These are phyloP conservation scores for Heliconius eleuchia DNA, from an alignment of 1,140 invertebrate genomes.

Conservation along the genomic window DNA sequence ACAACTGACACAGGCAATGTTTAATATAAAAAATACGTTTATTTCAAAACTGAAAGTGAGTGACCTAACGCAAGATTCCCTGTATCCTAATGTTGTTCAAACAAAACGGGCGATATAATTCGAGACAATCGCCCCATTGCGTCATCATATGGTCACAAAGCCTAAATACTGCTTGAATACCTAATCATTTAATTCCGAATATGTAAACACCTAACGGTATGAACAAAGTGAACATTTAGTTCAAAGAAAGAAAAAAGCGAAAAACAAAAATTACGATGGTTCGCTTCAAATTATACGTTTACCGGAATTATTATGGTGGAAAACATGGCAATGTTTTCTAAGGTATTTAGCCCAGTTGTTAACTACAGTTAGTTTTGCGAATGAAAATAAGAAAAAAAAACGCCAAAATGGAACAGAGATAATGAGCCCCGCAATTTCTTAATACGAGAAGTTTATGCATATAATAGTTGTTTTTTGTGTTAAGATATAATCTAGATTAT, in stretches of 20 bases:
- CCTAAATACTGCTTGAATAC: not conserved
- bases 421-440: constrained; percentile 22
- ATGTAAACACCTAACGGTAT: not conserved
- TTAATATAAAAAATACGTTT: no score
- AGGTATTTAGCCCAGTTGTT: constrained; percentile 17
- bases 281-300: not conserved
- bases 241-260: not conserved
- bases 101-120: no score
- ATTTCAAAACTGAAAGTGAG: no score
- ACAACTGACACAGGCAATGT: no score
- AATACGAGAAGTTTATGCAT: constrained; percentile 28
- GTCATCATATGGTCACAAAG: not conserved
- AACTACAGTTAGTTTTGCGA: constrained; percentile 17
- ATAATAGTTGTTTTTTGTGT: constrained; percentile 14
- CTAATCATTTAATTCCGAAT: not conserved
- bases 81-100: no score
- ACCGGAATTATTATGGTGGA: not conserved
- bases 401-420: constrained; percentile 15
- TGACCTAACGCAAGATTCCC: no score
- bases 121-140: not conserved
- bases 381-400: constrained; percentile 15
- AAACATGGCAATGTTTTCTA: not conserved
- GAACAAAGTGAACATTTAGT: not conserved
- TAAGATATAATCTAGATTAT: not conserved
- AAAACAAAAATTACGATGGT: not conserved